Conservation (phyloP, 2,797 vertebrate genomes). For the Pyrocephalus nanus region DNA sequence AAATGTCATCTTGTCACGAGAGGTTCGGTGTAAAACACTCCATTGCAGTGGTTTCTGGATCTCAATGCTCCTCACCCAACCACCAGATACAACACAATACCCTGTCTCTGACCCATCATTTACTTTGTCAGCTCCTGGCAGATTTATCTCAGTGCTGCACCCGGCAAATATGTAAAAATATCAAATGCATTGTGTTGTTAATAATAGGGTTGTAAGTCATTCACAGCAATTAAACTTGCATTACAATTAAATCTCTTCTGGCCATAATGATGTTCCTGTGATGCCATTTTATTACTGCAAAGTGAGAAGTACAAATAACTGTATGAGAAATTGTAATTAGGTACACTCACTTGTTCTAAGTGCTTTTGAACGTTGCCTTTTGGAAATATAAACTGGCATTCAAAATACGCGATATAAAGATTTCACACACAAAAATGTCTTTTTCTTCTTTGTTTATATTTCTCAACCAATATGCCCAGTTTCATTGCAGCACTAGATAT, state of each 20-base stretch:
- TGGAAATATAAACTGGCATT: constrained; percentile 52
- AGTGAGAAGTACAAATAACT: constrained; percentile 51
- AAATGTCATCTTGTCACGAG: constrained; percentile 38
- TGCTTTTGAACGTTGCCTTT: constrained; percentile 56
- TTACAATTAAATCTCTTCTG: constrained; percentile 46
- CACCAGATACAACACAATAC: not conserved
- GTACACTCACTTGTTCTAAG: constrained; percentile 50
- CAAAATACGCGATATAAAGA: constrained; percentile 18
- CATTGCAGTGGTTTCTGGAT: not conserved
- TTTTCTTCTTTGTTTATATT: constrained; percentile 28
- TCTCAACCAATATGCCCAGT: not conserved
- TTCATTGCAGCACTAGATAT: not conserved
- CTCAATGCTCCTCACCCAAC: not conserved
- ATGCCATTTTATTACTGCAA: constrained; percentile 24
- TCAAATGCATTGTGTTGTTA: not conserved
- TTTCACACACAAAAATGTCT: constrained; percentile 2
- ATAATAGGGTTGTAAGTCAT: not conserved
- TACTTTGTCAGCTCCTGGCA: constrained; percentile 10
- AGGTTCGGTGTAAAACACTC: not conserved
- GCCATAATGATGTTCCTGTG: constrained; percentile 29
- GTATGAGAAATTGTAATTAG: constrained; percentile 8
- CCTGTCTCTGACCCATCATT: not conserved
- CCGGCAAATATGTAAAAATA: not conserved
- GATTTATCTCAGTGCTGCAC: not conserved
- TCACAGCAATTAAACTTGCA: constrained; percentile 39